Evolutionary conservation across 2,888 invertebrate species (phyloP), one percentile per base, ranked within the genome.

Genomic region (Branchellion lobata): DNA sequence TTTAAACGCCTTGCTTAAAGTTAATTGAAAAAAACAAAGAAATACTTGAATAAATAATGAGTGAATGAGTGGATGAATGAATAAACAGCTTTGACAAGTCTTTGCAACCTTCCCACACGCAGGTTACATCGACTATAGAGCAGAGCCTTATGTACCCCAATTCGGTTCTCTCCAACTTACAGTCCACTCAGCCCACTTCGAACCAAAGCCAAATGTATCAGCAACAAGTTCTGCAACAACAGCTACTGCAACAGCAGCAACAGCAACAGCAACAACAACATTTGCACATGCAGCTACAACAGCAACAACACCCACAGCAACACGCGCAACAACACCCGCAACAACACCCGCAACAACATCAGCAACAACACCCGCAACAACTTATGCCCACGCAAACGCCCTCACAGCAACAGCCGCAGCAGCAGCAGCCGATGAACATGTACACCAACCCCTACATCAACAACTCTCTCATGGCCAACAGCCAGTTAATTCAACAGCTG

Each of bases 221-320:
- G n/a, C 61, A 57, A 57, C 61, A 57, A 57, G 3, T 57, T 5
- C 3, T 57, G 61, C 61, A 57, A 24, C 61, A 57, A 57, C 61
- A 57, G 14, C 24, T 18, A 24, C 21, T 57, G n/a, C 61, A 57
- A 24, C 8, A 18, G 61, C 61, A 57, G 21, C 61, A 18, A 14
- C 61, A 57, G n/a, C 61, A 57, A 57, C 21, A 24, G n/a, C 61
- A 57, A 57, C 61, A 57, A 57, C 61, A 57, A n/a, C 61, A 57
- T 5, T n/a, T 14, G 21, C 61, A 57, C 5, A 5, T 14, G 21
- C 61, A 57, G n/a, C 61, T 14, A n/a, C 61, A 57, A 57, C 61
- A 57, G 21, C 61, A 57, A 24, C 61, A 57, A 3, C 61, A 57
- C 3, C 61, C 5, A 57, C 61, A 57, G 61, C 61, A 57, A 57